A percentile compares a stretch with the other conserved stretches of the same genome.
These are phyloP conservation scores for Hyperoodon ampullatus DNA, from an alignment of 2,113 vertebrate genomes.

Conservation along the genomic window DNA sequence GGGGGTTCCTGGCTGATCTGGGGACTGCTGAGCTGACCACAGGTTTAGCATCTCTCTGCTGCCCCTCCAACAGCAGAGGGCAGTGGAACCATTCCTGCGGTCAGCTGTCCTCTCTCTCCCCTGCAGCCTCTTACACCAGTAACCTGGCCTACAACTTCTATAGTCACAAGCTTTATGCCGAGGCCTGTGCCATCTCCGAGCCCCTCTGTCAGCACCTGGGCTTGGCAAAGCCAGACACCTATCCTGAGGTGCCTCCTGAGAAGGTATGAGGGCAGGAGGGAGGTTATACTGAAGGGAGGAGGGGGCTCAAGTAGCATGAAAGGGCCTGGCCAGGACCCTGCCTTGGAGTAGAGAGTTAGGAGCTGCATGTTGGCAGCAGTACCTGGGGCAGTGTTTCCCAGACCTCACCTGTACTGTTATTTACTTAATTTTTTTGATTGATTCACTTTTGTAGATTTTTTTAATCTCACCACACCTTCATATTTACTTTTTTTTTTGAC, in stretches of 20 bases:
- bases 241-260: conserved; percentile 84
- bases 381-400: neutral
- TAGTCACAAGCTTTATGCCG: conserved; percentile 86
- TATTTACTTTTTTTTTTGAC: neutral
- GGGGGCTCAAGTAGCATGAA: neutral
- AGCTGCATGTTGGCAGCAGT: neutral
- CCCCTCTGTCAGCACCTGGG: conserved; percentile 86
- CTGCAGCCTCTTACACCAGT: conserved; percentile 87
- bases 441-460: neutral
- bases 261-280: conserved; percentile 82
- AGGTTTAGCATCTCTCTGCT: neutral
- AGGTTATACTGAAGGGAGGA: neutral
- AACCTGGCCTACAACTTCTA: conserved; percentile 91
- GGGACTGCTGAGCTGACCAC: neutral
- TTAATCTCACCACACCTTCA: too few relatives aligned
- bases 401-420: neutral
- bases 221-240: conserved; percentile 61
- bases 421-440: neutral
- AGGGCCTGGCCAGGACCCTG: neutral
- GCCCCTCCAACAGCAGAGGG: neutral
- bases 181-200: conserved; percentile 86
- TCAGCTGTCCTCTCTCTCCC: neutral
- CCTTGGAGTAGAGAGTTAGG: neutral
- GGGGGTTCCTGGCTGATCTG: neutral
- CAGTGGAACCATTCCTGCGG: neutral